phyloP scores from a whole-genome alignment of 2,888 invertebrate species.

The Pasiphila rectangulata region DNA sequence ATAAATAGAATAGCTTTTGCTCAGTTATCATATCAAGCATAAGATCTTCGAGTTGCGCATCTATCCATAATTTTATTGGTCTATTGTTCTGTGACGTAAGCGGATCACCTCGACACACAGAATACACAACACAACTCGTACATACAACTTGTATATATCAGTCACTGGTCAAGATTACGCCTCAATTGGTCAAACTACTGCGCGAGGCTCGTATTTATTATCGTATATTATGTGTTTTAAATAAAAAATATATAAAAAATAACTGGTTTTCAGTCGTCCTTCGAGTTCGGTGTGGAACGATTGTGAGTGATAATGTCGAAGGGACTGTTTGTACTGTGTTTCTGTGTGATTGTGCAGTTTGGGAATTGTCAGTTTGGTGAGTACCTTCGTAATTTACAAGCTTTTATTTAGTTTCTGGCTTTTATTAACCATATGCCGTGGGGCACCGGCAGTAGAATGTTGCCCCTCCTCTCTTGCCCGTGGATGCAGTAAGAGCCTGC shows the following conservation, averaged over 20 bases:
- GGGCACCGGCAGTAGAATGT: too few species aligned
- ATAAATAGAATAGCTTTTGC: too few species aligned
- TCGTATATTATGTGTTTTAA: neutral
- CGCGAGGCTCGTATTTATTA: neutral
- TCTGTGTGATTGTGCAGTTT: constrained; percentile 17
- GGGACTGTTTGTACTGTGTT: constrained; percentile 13
- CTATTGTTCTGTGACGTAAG: constrained; percentile 20
- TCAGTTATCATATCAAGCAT: too few species aligned
- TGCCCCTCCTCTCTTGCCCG: too few species aligned
- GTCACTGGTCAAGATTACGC: constrained; percentile 4
- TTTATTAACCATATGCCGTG: too few species aligned
- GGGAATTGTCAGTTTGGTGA: constrained; percentile 18
- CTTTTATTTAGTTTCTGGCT: neutral
- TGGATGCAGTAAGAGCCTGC: too few species aligned
- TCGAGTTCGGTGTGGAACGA: constrained; percentile 1
- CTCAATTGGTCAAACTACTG: constrained; percentile 9
- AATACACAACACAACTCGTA: neutral
- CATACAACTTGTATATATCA: constrained; percentile 9
- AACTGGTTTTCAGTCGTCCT: constrained; percentile 16
- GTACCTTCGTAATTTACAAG: neutral
- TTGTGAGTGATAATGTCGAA: constrained; percentile 18
- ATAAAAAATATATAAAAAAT: constrained; percentile 8
- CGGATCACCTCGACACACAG: constrained; percentile 21
- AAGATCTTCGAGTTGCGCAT: neutral
- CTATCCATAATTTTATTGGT: neutral